Conservation (phyloP, 2,888 invertebrate genomes). For the Aphodius granarius region DNA sequence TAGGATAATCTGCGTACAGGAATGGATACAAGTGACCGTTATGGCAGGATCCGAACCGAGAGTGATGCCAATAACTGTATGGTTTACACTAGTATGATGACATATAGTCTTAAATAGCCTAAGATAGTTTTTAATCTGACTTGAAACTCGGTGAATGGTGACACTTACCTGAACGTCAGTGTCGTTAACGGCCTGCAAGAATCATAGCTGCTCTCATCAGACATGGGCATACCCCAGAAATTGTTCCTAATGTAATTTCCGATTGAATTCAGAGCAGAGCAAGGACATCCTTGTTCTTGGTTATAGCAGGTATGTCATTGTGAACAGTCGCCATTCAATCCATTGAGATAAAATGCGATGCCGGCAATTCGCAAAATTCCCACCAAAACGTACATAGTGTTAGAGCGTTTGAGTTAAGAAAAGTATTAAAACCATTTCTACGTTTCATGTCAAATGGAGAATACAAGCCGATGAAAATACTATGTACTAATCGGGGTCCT, state of each 20-base stretch:
- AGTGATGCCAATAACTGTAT: too few relatives aligned
- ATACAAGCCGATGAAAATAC: too few relatives aligned
- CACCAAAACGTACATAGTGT: conserved; percentile 62
- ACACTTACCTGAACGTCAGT: conserved; percentile 78
- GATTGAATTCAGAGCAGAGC: conserved; percentile 66
- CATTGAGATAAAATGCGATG: conserved; percentile 71
- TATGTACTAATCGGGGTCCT: background rate
- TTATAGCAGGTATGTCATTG: conserved; percentile 84
- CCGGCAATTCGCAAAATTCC: conserved; percentile 70
- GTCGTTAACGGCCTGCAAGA: conserved; percentile 86
- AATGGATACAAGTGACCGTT: too few relatives aligned
- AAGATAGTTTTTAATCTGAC: too few relatives aligned
- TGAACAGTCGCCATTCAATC: conserved; percentile 79
- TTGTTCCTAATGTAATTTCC: conserved; percentile 72
- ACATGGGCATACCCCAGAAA: conserved; percentile 90
- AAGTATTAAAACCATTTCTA: conserved; percentile 50
- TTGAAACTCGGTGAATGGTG: background rate
- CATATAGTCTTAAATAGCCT: too few relatives aligned
- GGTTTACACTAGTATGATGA: too few relatives aligned
- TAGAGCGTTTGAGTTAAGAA: conserved; percentile 54
- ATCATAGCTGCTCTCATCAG: conserved; percentile 80
- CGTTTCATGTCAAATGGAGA: conserved; percentile 58
- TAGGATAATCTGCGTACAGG: too few relatives aligned
- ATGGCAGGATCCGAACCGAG: too few relatives aligned
- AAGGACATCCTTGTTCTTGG: conserved; percentile 78